These are phyloP conservation scores for Rotaria macrura DNA, from an alignment of 2,888 invertebrate genomes.

Conservation along the genomic window DNA sequence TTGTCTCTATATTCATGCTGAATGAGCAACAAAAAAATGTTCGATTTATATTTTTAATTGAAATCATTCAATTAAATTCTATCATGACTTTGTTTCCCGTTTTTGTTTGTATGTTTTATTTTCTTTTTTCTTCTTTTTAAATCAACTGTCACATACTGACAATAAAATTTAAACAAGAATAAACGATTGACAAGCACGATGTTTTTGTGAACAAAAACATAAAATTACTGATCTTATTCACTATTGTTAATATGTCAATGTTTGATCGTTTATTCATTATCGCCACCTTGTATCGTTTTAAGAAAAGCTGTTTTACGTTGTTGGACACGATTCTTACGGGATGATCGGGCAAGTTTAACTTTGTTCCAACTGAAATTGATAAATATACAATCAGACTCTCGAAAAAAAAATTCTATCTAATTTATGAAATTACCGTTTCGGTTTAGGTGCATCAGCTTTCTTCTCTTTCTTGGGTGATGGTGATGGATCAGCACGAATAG, in stretches of 20 bases:
- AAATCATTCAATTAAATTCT: background rate
- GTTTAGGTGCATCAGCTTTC: constrained; percentile 3
- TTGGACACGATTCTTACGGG: constrained; percentile 30
- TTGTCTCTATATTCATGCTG: too few relatives aligned
- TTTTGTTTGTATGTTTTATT: background rate
- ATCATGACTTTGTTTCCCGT: background rate
- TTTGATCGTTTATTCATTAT: background rate
- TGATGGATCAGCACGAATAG: constrained; percentile 75
- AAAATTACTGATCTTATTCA: background rate
- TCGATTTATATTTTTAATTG: too few relatives aligned
- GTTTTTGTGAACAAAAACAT: background rate
- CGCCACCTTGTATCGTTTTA: constrained; percentile 5
- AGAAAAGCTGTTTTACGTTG: constrained; percentile 32
- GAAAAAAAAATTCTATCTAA: too few relatives aligned
- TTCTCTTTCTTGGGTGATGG: constrained; percentile 30
- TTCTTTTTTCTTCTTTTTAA: background rate
- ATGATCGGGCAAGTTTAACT: constrained; percentile 23
- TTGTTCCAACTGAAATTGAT: constrained; percentile 21
- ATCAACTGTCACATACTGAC: background rate
- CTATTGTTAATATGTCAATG: background rate
- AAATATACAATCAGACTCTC: too few relatives aligned
- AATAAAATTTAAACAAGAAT: background rate
- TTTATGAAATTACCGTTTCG: background rate
- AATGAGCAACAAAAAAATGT: too few relatives aligned
- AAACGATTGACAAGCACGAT: background rate